Conservation (phyloP, 2,797 vertebrate species). For the Crocodylus rhombifer region DNA sequence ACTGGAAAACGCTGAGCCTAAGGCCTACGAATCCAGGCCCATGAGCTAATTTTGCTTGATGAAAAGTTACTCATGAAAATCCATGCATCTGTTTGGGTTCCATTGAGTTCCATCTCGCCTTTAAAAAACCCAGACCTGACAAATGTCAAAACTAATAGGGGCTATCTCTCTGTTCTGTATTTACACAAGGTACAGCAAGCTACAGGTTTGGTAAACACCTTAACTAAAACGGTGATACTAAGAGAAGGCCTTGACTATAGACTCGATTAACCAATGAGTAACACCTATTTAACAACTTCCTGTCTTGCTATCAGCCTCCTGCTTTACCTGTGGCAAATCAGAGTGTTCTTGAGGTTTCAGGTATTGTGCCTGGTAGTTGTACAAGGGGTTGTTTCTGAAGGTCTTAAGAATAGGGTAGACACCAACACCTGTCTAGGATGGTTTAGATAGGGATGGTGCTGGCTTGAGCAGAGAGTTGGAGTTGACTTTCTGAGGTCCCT, state of each 20-base stretch:
- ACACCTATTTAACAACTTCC: background rate
- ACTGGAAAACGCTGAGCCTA: background rate
- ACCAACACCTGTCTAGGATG: too few species aligned
- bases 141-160: background rate
- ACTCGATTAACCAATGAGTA: background rate
- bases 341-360: too few species aligned
- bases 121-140: background rate
- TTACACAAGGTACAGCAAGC: background rate
- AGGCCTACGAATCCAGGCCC: background rate
- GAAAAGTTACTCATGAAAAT: background rate
- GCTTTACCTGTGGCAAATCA: too few species aligned
- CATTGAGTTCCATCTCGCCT: too few species aligned
- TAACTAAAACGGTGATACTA: background rate
- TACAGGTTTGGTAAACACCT: background rate
- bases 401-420: too few species aligned
- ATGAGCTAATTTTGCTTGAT: background rate
- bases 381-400: too few species aligned
- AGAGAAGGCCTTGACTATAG: background rate
- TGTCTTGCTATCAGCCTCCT: too few species aligned
- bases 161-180: background rate
- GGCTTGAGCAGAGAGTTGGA: too few species aligned
- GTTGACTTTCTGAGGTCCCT: too few species aligned
- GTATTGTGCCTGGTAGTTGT: too few species aligned
- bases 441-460: too few species aligned
- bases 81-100: background rate